phyloP scores from a whole-genome alignment of 2,113 vertebrate genomes.

The Erythrocercus mccallii region DNA sequence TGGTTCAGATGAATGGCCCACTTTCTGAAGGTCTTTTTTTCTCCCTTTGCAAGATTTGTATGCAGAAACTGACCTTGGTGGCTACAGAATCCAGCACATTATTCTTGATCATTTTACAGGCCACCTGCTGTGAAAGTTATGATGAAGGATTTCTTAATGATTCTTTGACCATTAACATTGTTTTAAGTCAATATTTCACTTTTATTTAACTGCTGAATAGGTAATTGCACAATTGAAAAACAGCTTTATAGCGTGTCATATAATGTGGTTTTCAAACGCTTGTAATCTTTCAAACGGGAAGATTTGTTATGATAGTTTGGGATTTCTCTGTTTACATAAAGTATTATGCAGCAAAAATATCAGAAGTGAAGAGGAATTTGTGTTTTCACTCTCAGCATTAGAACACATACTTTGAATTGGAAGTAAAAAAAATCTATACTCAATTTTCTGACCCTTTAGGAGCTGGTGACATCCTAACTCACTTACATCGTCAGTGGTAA shows the following conservation, averaged over 20 bases:
- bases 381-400: neutral
- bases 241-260: conserved; percentile 61
- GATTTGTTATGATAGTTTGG: conserved; percentile 37
- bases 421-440: conserved; percentile 9
- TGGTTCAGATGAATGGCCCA: conserved; percentile 90
- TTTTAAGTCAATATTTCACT: conserved; percentile 90
- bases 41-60: conserved; percentile 88
- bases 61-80: conserved; percentile 93
- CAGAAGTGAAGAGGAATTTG: neutral
- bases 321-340: conserved; percentile 44
- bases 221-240: conserved; percentile 70
- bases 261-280: conserved; percentile 63
- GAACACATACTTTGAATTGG: neutral
- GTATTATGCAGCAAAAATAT: conserved; percentile 44
- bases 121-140: conserved; percentile 91
- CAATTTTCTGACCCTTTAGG: conserved; percentile 11
- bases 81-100: conserved; percentile 90
- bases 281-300: conserved; percentile 49
- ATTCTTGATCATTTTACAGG: conserved; percentile 96
- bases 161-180: conserved; percentile 90
- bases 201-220: conserved; percentile 74
- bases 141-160: conserved; percentile 96
- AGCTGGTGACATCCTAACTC: conserved; percentile 1
- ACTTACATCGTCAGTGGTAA: conserved; percentile 26
- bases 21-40: conserved; percentile 85